phyloP scores from a whole-genome alignment of 2,888 invertebrate genomes.

The Acleris emargana region DNA sequence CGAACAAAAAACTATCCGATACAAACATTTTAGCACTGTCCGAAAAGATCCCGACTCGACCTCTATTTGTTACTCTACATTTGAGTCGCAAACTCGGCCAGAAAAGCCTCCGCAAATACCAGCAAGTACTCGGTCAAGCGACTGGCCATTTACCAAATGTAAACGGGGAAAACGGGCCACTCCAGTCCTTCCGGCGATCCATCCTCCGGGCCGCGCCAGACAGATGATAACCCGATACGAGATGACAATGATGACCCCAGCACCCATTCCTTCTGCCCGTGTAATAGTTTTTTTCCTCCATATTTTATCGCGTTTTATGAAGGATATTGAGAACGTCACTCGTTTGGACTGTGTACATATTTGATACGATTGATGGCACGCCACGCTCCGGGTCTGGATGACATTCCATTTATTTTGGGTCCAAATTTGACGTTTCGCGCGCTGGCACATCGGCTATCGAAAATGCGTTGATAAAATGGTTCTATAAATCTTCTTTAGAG shows the following conservation, averaged over 20 bases:
- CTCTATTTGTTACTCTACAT: neutral
- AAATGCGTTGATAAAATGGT: constrained; percentile 13
- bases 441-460: neutral
- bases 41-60: neutral
- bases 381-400: constrained; percentile 25
- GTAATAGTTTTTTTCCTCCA: constrained; percentile 35
- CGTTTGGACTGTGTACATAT: constrained; percentile 32
- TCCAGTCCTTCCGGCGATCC: constrained; percentile 26
- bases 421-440: constrained; percentile 19
- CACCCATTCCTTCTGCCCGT: constrained; percentile 36
- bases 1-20: too few species aligned
- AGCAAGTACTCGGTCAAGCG: constrained; percentile 12
- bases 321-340: constrained; percentile 20
- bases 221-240: constrained; percentile 35
- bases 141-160: constrained; percentile 23
- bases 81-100: neutral
- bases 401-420: constrained; percentile 25
- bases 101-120: constrained; percentile 1
- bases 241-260: constrained; percentile 36
- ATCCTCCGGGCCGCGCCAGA: constrained; percentile 22
- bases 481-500: constrained; percentile 15
- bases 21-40: too few species aligned
- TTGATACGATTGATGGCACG: constrained; percentile 34
- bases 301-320: constrained; percentile 32
- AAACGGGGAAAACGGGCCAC: constrained; percentile 19